Evolutionary conservation across 1,140 invertebrate species (phyloP), one percentile per base, ranked within the genome.

Genomic region (Aphaenogaster ashmeadi): DNA sequence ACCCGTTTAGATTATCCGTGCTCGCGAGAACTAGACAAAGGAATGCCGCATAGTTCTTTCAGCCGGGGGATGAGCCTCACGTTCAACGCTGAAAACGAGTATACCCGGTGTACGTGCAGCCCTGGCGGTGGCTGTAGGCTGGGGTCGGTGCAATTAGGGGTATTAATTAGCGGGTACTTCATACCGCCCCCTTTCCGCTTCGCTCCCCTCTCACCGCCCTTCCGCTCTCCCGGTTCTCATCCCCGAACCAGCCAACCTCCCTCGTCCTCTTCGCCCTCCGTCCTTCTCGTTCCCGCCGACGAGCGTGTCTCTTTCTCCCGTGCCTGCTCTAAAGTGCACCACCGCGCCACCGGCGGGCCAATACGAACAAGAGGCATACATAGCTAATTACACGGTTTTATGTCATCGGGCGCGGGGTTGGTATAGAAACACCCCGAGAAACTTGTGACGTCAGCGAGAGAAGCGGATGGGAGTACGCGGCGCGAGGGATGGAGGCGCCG

Each of bases 161-260:
- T 95, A 95, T 95, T 95, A 95, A 95, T 95, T 95, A 95, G 93
- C 94, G 90, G 90, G 93, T 93, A 94, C 94, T 94, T 94, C 89
- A 92, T 92, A 87, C 85, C 87, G 86, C 80, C 91, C 75, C 88
- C 77, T 79, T 88, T 64, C 88, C 75, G 74, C 86, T 83, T 80
- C 86, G 87, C 58, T 79, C n/a, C 50, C 72, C 9, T 71, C 18
- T 38, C 56, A n/a, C 9, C 71, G 11, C 67, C 52, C 74, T 15
- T 60, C 27, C 81, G 87, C 47, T 50, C 36, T 15, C 60, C 21
- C 64, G 21, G 54, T 88, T 83, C 69, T 75, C 79, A 87, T 79
- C 80, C 85, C 58, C 85, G 71, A 85, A 52, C 56, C 67, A 50
- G 56, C 50, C 80, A 21, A 36, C 41, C n/a, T 52, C 74, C n/a